Evolutionary conservation across 92 coral and sea anemone genomes (phyloP), one percentile per base, ranked within the genome.

Genomic region (Zoanthus sansibaricus): DNA sequence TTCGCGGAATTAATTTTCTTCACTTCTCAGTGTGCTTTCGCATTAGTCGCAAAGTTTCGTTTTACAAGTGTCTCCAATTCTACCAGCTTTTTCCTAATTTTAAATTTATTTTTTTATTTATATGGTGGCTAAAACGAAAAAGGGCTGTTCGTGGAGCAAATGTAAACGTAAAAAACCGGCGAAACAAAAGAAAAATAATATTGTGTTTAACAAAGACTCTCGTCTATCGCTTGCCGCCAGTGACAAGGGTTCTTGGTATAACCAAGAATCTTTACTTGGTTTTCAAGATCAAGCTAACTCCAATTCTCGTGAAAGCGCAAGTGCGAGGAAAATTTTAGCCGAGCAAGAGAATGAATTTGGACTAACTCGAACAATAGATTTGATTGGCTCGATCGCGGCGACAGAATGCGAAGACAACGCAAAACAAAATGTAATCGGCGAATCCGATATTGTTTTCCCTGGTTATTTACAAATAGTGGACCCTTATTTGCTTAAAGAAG

Each of bases 161-260:
- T 70, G 16, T 0, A 70, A 70, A 8, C 75, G 69, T 70, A 70
- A 70, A 69, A 70, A 70, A 69, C 73, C 44, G 73, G 73, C 73
- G 45, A 69, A 69, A 69, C 73, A 21, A 69, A 69, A 69, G 42
- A 69, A 69, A 69, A 69, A 69, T 45, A 20, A 6, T 21, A 69
- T 20, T 7, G 73, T 69, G 42, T 21, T 69, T 3, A 16, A 21
- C 45, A 69, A 9, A 45, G n/a, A n/a, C n/a, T n/a, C 45, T 69
- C 73, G 73, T 69, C 73, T 12, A 69, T 69, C 42, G 73, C 44
- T 69, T 21, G 16, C 73, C 8, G 44, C 73, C 73, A 69, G 73
- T 69, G 73, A 69, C 73, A 70, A 70, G 75, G 75, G 75, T 70
- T 70, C 75, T 13, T 30, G 75, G 75, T 70, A 70, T 21, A 70